Percentiles rank a stretch among this genome's conserved stretches.
phyloP scores from a whole-genome alignment of 2,888 invertebrate genomes.

The Rhimphoctona megacephalus region DNA sequence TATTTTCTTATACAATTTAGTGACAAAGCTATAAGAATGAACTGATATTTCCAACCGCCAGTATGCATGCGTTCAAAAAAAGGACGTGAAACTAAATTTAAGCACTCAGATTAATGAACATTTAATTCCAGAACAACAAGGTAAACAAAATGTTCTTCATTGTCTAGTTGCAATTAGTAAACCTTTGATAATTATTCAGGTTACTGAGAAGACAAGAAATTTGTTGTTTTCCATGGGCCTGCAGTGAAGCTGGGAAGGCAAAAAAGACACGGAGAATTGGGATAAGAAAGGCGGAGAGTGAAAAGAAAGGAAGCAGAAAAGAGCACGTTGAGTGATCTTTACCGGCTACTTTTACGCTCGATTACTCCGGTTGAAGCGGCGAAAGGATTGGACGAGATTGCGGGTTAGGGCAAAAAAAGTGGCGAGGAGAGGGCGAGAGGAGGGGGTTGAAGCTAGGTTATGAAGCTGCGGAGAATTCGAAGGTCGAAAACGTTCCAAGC shows the following conservation, averaged over 20 bases:
- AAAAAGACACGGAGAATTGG: neutral
- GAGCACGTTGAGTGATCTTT: conserved; percentile 74
- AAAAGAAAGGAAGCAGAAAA: neutral
- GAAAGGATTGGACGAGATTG: conserved; percentile 81
- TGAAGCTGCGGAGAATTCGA: conserved; percentile 48
- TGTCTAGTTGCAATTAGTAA: neutral
- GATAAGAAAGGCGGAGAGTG: conserved; percentile 5
- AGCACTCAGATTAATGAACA: neutral
- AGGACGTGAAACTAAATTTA: neutral
- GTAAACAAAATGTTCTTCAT: neutral
- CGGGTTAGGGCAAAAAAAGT: conserved; percentile 71
- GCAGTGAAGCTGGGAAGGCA: neutral
- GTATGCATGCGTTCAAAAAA: neutral
- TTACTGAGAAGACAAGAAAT: neutral
- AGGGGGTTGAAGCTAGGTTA: conserved; percentile 28
- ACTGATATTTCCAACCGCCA: neutral
- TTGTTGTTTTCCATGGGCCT: conserved; percentile 9
- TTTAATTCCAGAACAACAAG: neutral
- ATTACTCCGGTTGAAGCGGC: conserved; percentile 81
- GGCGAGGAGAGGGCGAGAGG: conserved; percentile 49
- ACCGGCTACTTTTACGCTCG: conserved; percentile 82
- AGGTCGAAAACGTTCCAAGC: conserved; percentile 49
- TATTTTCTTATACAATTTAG: neutral
- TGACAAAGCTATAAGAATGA: neutral
- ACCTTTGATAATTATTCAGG: neutral